These are phyloP conservation scores for Cosmopolites sordidus DNA, from an alignment of 2,888 invertebrate genomes.

Conservation along the genomic window DNA sequence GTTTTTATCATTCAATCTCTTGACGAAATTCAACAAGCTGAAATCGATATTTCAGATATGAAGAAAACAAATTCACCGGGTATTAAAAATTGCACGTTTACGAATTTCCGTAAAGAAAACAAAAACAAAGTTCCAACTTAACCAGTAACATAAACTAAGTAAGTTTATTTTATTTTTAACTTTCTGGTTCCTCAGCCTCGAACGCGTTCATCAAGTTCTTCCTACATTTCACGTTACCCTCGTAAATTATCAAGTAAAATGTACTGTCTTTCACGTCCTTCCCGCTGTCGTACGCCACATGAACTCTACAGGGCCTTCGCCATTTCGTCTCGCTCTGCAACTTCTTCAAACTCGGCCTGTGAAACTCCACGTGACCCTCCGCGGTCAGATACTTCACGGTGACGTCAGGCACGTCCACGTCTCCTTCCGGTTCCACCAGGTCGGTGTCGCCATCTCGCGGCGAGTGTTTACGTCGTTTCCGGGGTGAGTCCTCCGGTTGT, in stretches of 20 bases:
- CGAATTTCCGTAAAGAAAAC: too few species aligned
- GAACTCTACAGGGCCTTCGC: slow-evolving; percentile 60
- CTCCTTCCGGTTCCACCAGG: slow-evolving; percentile 33
- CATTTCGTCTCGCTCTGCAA: slow-evolving; percentile 53
- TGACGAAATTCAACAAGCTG: too few species aligned
- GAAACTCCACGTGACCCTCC: slow-evolving; percentile 42
- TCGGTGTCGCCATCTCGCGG: slow-evolving; percentile 30
- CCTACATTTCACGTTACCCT: slow-evolving; percentile 57
- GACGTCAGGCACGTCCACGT: slow-evolving; percentile 9
- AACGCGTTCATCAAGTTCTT: slow-evolving; percentile 53
- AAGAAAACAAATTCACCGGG: too few species aligned
- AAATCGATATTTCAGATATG: too few species aligned
- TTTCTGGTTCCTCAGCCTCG: slow-evolving; percentile 41
- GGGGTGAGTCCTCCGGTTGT: slow-evolving; percentile 5
- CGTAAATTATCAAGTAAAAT: slow-evolving; percentile 59
- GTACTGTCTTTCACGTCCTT: slow-evolving; percentile 54
- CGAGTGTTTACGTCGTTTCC: slow-evolving; percentile 18
- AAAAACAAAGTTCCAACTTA: too few species aligned
- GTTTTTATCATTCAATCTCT: too few species aligned
- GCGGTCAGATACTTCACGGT: slow-evolving; percentile 36
- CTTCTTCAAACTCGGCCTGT: slow-evolving; percentile 41
- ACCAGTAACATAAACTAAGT: too few species aligned
- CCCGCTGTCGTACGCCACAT: slow-evolving; percentile 57
- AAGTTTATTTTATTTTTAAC: too few species aligned
- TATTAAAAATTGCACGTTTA: too few species aligned